Percentiles rank a stretch among this genome's conserved stretches.
Evolutionary conservation across 2,113 vertebrate species (phyloP).

Genomic region (Datnioides undecimradiatus): DNA sequence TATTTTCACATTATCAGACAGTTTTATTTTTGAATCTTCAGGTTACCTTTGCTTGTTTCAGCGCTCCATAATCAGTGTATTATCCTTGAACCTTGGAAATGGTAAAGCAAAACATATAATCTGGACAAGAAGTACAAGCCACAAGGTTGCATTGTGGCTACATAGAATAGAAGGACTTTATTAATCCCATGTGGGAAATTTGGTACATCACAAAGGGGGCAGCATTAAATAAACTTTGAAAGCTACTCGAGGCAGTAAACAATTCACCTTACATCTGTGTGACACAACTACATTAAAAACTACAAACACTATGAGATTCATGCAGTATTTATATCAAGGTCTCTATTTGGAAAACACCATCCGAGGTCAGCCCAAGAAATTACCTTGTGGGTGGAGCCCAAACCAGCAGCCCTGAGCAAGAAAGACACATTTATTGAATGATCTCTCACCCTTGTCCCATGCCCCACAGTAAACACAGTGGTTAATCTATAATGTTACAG

Average conservation of each 20-base stretch:
- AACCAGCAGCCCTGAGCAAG: background rate
- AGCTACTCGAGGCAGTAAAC: background rate
- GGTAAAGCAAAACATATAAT: background rate
- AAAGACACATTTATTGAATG: background rate
- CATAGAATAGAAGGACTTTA: too few species aligned
- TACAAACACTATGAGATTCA: background rate
- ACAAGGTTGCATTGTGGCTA: too few species aligned
- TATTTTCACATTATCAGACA: too few species aligned
- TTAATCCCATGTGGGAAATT: too few species aligned
- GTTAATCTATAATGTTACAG: background rate
- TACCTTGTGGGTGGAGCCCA: background rate
- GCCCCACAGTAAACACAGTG: background rate
- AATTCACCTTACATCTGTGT: background rate
- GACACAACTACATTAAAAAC: background rate
- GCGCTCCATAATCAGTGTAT: background rate
- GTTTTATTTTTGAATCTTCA: background rate
- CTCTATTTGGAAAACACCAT: background rate
- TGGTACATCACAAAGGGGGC: background rate
- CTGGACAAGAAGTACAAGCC: background rate
- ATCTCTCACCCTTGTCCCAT: conserved; percentile 5
- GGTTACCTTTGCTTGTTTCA: background rate
- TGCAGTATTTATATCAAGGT: background rate
- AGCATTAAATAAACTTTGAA: background rate
- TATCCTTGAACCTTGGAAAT: background rate
- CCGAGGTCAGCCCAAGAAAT: background rate